Base-by-base conservation (phyloP, 1,140 invertebrate species). In the Pachypeltis micranthus region DNA sequence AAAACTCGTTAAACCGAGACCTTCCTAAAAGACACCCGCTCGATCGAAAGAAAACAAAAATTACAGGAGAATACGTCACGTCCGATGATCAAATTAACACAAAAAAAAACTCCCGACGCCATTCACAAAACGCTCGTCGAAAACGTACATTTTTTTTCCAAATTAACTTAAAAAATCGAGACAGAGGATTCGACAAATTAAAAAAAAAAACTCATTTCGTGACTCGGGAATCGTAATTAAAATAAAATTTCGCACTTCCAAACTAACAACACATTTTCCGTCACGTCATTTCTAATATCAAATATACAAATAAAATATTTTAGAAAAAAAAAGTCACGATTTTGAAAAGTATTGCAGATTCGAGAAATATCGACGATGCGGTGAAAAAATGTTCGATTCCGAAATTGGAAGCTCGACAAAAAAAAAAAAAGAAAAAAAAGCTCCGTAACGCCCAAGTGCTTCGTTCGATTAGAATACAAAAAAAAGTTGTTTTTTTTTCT, bases 231-330 rank as follows among this genome's bases (percentile, higher is more conserved):
- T 58, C 55, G 54, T 58, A 27, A 55, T 26, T 57, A 26, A 63
- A 58, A 63, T 58, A 29, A 31, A 55, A 63, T 56, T 54, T 55
- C 29, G 44, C 24, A 55, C 26, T 28, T 64, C 16, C 23, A 26
- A 59, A 57, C 57, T 64, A 28, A 51, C 54, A 47, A 51, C 24
- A 63, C n/a, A n/a, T n/a, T n/a, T n/a, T n/a, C n/a, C n/a, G n/a
- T n/a, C n/a, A n/a, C n/a, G n/a, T n/a, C n/a, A n/a, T n/a, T 58
- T 57, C 44, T 57, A 59, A 64, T 34, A 59, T 59, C 54, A 59
- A 39, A 59, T 64, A 60, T 56, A 63, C 56, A 63, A 63, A 63
- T 59, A 63, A 59, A 63, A 55, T 63, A 63, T 63, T 63, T 59
- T 59, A 54, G 54, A 56, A 63, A 63, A 57, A 54, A n/a, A 62